Evolutionary conservation across 2,797 vertebrate species (phyloP), one percentile per base, ranked within the genome.

Genomic region (Todus mexicanus): DNA sequence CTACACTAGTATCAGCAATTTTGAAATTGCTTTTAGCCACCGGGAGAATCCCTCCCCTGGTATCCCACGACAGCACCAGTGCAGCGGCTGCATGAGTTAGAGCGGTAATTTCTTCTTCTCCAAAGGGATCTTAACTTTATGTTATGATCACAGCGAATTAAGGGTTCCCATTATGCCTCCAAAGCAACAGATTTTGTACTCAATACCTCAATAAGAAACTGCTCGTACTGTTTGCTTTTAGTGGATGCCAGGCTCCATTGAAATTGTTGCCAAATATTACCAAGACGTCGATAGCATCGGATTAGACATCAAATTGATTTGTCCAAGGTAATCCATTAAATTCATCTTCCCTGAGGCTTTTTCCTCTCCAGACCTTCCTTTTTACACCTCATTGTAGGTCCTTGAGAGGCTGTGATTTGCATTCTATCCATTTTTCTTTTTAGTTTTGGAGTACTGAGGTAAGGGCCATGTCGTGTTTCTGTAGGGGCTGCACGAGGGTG

Each of bases 11-110:
- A 66, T 29, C 57, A 87, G 33, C 21, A 64, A 11, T 38, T 91
- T 80, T n/a, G 60, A 56, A 90, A 88, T 69, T 85, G 20, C 29
- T 86, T 85, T 83, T 83, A 72, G 64, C 19, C 27, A 63, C 15
- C 13, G 40, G 54, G 63, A 92, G 63, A 78, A 90, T 91, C 37
- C 42, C 14, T 71, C 9, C 73, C 31, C 13, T 69, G 80, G 22
- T 15, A 11, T 74, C 68, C 27, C 29, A 27, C 16, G 64, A 20
- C 33, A 81, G 57, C 59, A 77, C 20, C 37, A 40, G 23, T 74
- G 21, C 40, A 68, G 25, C 15, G 37, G 71, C 19, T 64, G 10
- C n/a, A 31, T 16, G 26, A 73, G 40, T 74, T 70, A 66, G 10
- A 79, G 23, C 21, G 7, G 10, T 45, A 68, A 83, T 93, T 87